Evolutionary conservation across 2,888 invertebrate species (phyloP), one percentile per base, ranked within the genome.

Genomic region (Rhagonycha lutea): DNA sequence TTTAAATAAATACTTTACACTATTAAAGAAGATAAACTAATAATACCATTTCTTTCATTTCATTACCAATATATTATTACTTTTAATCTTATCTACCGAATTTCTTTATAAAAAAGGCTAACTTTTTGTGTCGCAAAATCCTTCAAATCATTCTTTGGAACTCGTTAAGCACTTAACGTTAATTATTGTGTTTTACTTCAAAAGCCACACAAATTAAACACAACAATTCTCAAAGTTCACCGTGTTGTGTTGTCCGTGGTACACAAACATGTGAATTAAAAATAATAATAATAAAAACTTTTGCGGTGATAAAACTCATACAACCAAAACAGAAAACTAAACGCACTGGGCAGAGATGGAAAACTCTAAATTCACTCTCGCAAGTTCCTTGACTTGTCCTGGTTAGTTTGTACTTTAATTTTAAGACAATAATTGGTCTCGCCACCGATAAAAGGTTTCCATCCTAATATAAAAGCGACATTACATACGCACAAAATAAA

Each of bases 1-100:
- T 68, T 71, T 74, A 73, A 76, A 70, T 73, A 77, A 77, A 77
- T 77, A 77, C 74, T 74, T 77, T 77, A 77, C 74, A 77, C 68
- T 69, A 47, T 47, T n/a, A 47, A 68, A 61, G 65, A 68, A 72
- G 72, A 70, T 76, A 72, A 75, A 72, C 69, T 75, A 75, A 67
- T 72, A 76, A 72, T 69, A 73, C 69, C 67, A 47, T 60, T 65
- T 65, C 18, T 61, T 26, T 62, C 65, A 60, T 72, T 72, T 14
- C 12, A 29, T 67, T 14, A 65, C 32, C 10, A 14, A 14, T 28
- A 29, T 28, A 68, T 68, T 14, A 29, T 32, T 63, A 14, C 10
- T 68, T 29, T 32, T 68, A n/a, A 29, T n/a, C 32, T 14, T 68
- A 68, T 14, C 24, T 7, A 68, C 18, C 18, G 18, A 18, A 18